Percentiles rank a stretch among this genome's conserved stretches.
These are phyloP conservation scores for Scaptomyza graminum DNA, from an alignment of 1,140 invertebrate species.

Conservation along the genomic window DNA sequence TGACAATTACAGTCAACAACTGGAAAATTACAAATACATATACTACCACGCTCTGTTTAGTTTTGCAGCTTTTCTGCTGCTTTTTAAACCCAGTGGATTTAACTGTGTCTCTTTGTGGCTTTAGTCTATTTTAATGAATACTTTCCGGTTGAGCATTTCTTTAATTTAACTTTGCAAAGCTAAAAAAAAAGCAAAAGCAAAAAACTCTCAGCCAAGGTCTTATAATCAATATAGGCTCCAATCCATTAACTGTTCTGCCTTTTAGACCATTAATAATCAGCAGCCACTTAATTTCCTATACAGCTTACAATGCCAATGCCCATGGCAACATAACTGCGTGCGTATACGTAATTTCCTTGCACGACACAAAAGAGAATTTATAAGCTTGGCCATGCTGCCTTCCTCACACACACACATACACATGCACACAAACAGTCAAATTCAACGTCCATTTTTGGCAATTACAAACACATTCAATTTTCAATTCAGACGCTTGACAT, in stretches of 20 bases:
- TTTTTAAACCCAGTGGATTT: slow-evolving; percentile 2
- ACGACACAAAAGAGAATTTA: slow-evolving; percentile 57
- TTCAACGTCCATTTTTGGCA: slow-evolving; percentile 40
- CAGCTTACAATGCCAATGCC: slow-evolving; percentile 4
- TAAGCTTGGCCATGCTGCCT: slow-evolving; percentile 8
- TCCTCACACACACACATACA: too few species aligned
- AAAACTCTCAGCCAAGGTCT: not conserved
- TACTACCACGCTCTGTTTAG: slow-evolving; percentile 8
- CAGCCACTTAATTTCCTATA: slow-evolving; percentile 48
- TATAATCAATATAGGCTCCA: slow-evolving; percentile 32
- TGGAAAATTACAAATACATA: slow-evolving; percentile 20
- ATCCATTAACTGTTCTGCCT: slow-evolving; percentile 12
- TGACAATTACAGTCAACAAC: slow-evolving; percentile 4
- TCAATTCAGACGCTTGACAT: slow-evolving; percentile 32
- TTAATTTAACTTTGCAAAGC: slow-evolving; percentile 6
- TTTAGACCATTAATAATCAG: slow-evolving; percentile 14
- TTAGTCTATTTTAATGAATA: slow-evolving; percentile 14
- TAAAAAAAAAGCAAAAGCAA: too few species aligned
- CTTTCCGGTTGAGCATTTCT: not conserved
- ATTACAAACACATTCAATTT: slow-evolving; percentile 46
- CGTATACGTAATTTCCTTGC: slow-evolving; percentile 64
- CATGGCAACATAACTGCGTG: slow-evolving; percentile 41
- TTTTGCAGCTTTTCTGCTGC: not conserved
- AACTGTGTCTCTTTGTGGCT: slow-evolving; percentile 1
- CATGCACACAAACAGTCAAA: not conserved